These are phyloP conservation scores for Holocentrus rufus DNA, from an alignment of 2,797 vertebrate genomes.

Conservation along the genomic window DNA sequence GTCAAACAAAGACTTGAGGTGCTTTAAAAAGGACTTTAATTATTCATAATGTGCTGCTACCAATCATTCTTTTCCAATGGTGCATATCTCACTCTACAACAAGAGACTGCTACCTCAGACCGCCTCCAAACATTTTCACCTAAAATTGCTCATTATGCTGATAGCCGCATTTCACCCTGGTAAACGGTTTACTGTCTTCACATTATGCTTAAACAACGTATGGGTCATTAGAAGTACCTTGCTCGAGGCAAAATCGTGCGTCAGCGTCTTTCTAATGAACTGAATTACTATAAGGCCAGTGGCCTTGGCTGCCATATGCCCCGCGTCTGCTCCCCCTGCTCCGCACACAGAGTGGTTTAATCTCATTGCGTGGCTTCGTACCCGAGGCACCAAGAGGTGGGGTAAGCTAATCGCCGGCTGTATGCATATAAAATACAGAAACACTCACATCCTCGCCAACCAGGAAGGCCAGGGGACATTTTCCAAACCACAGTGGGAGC, in stretches of 20 bases:
- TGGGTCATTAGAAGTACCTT: slow-evolving; percentile 47
- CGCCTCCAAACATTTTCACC: neutral
- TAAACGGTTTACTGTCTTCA: slow-evolving; percentile 11
- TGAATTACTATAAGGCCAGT: slow-evolving; percentile 38
- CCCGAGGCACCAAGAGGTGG: slow-evolving; percentile 10
- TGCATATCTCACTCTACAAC: neutral
- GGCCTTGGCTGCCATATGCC: slow-evolving; percentile 62
- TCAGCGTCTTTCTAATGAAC: slow-evolving; percentile 60
- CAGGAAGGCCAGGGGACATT: too few species aligned
- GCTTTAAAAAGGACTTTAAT: too few species aligned
- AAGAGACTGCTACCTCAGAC: neutral
- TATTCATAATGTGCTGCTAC: too few species aligned
- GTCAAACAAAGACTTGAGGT: too few species aligned
- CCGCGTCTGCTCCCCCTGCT: slow-evolving; percentile 26
- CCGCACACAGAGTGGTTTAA: slow-evolving; percentile 21
- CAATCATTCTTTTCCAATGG: too few species aligned
- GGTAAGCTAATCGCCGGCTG: neutral
- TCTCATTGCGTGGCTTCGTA: slow-evolving; percentile 24
- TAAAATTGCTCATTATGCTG: neutral
- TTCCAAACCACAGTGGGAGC: too few species aligned
- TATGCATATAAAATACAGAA: slow-evolving; percentile 6
- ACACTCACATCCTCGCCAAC: neutral
- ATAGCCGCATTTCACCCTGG: neutral
- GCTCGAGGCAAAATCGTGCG: slow-evolving; percentile 48
- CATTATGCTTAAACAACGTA: slow-evolving; percentile 40